Evolutionary conservation across 2,113 vertebrate species (phyloP).

Genomic region (Hippocampus barbouri): DNA sequence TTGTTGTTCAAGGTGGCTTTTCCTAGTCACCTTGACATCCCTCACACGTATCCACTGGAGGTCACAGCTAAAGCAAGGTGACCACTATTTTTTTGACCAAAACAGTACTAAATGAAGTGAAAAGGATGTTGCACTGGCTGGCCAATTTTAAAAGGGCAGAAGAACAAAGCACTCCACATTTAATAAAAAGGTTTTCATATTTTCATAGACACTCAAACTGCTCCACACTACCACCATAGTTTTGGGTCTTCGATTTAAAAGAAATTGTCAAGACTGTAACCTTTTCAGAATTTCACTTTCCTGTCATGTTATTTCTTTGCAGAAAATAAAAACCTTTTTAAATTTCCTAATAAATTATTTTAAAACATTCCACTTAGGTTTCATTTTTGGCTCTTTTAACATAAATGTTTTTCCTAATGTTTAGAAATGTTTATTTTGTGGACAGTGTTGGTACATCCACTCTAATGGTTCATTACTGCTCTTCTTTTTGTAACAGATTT

Average conservation of each 20-base stretch:
- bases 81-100: conserved; percentile 58
- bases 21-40: conserved; percentile 8
- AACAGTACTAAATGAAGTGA: conserved; percentile 49
- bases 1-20: conserved; percentile 30
- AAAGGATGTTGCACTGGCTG: conserved; percentile 58
- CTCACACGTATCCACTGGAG: conserved; percentile 59
- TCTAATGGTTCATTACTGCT: too few species aligned
- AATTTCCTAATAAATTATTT: conserved; percentile 99
- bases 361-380: conserved; percentile 76
- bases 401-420: neutral
- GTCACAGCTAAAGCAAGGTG: conserved; percentile 60
- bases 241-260: conserved; percentile 74
- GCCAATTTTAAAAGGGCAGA: conserved; percentile 36
- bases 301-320: conserved; percentile 71
- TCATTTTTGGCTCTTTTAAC: conserved; percentile 27
- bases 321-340: conserved; percentile 77
- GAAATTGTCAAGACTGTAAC: conserved; percentile 90
- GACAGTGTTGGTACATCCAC: too few species aligned
- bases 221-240: conserved; percentile 25
- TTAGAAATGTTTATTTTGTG: too few species aligned
- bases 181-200: conserved; percentile 38
- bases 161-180: conserved; percentile 57
- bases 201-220: conserved; percentile 41
- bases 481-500: too few species aligned
- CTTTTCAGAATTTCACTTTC: conserved; percentile 67